Percentiles rank a stretch among this genome's conserved stretches.
Conservation (phyloP, 1,140 invertebrate species). For the Drosophila virilis region DNA sequence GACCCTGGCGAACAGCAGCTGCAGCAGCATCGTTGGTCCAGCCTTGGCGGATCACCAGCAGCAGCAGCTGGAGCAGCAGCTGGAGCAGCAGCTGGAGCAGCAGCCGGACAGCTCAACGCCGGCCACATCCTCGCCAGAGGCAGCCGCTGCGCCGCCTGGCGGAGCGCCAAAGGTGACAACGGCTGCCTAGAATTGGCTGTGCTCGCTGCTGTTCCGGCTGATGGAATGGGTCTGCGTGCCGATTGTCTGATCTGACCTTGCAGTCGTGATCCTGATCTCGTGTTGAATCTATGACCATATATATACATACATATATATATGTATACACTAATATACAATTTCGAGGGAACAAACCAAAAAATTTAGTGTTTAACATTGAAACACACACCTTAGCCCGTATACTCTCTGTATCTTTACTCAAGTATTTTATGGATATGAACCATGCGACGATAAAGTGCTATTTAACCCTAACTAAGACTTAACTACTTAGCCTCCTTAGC, state of each 20-base stretch:
- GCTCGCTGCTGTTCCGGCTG: constrained; percentile 80
- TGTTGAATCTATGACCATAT: constrained; percentile 23
- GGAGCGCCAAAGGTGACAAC: constrained; percentile 61
- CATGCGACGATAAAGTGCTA: constrained; percentile 72
- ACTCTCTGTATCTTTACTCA: constrained; percentile 73
- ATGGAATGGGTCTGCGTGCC: constrained; percentile 83
- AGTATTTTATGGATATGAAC: constrained; percentile 74
- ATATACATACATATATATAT: constrained; percentile 11
- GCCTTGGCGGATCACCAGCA: constrained; percentile 6
- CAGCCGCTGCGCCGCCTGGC: constrained; percentile 30
- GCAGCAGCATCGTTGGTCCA: constrained; percentile 18
- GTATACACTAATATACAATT: background rate
- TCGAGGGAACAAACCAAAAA: constrained; percentile 59
- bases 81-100: constrained; percentile 17
- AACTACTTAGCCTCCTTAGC: constrained; percentile 60
- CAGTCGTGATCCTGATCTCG: constrained; percentile 30
- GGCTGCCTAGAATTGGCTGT: constrained; percentile 82
- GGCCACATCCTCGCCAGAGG: background rate
- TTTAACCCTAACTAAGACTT: constrained; percentile 78
- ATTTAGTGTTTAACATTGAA: constrained; percentile 4
- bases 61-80: constrained; percentile 20
- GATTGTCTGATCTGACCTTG: constrained; percentile 63
- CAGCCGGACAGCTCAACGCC: background rate
- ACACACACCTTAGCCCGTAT: constrained; percentile 43
- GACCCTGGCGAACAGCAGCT: constrained; percentile 35